These are phyloP conservation scores for Proterorhinus semilunaris DNA, from an alignment of 2,113 vertebrate genomes.

Conservation along the genomic window DNA sequence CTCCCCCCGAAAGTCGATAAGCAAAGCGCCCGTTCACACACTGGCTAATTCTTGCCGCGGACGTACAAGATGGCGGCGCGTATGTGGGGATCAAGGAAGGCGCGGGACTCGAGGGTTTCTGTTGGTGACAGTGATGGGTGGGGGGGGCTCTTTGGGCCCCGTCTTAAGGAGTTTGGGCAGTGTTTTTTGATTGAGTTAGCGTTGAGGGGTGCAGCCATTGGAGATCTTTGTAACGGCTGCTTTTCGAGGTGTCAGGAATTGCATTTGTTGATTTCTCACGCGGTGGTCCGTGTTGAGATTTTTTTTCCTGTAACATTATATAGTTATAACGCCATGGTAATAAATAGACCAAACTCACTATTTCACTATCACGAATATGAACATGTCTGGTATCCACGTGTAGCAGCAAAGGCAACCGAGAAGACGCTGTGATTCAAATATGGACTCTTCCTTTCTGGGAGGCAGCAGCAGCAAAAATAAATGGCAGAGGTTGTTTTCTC, in stretches of 20 bases:
- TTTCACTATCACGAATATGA: too few species aligned
- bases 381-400: too few species aligned
- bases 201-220: not conserved
- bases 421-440: too few species aligned
- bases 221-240: not conserved
- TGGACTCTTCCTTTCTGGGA: too few species aligned
- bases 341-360: too few species aligned
- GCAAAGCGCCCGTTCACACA: slow-evolving; percentile 78
- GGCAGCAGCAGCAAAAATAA: too few species aligned
- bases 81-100: not conserved
- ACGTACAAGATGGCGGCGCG: not conserved
- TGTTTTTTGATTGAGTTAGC: not conserved
- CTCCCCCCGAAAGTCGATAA: slow-evolving; percentile 77
- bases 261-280: too few species aligned
- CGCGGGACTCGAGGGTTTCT: not conserved
- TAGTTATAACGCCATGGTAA: too few species aligned
- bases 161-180: not conserved
- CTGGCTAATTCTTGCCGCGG: slow-evolving; percentile 65
- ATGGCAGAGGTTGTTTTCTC: too few species aligned
- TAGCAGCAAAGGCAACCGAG: too few species aligned
- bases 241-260: not conserved
- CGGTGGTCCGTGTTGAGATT: too few species aligned
- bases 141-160: not conserved
- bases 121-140: slow-evolving; percentile 2
- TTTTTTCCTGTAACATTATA: too few species aligned